Conservation (phyloP, 2,113 vertebrate species). For the Solea senegalensis region DNA sequence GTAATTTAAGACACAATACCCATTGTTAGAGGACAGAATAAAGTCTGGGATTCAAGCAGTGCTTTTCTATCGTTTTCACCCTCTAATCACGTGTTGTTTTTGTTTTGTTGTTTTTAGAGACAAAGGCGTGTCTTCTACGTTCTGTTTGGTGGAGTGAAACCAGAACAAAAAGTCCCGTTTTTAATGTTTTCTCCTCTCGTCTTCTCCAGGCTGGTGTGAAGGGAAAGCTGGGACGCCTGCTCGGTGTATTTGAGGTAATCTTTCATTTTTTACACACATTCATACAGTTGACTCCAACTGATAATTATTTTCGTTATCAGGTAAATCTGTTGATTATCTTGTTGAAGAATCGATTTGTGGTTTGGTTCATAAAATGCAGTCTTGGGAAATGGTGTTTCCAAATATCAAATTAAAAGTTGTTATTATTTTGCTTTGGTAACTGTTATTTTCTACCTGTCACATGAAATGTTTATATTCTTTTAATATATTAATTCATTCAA, state of each 20-base stretch:
- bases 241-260: constrained; percentile 97
- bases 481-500: too few relatives aligned
- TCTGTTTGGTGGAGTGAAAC: neutral
- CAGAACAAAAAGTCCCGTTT: neutral
- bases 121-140: neutral
- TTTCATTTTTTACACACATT: too few relatives aligned
- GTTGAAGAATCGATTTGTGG: too few relatives aligned
- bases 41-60: neutral
- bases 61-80: constrained; percentile 14
- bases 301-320: too few relatives aligned
- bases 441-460: too few relatives aligned
- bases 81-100: constrained; percentile 6
- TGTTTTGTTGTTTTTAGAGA: neutral
- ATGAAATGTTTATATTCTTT: too few relatives aligned
- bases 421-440: too few relatives aligned
- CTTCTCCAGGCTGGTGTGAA: constrained; percentile 92
- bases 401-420: too few relatives aligned
- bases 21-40: constrained; percentile 14
- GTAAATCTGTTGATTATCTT: too few relatives aligned
- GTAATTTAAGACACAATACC: constrained; percentile 6
- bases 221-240: constrained; percentile 94
- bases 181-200: constrained; percentile 3
- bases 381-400: too few relatives aligned
- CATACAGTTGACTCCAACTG: too few relatives aligned
- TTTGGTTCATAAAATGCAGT: too few relatives aligned